These are phyloP conservation scores for Acanthosepion pharaonis DNA, from an alignment of 2,888 invertebrate genomes.

Conservation along the genomic window DNA sequence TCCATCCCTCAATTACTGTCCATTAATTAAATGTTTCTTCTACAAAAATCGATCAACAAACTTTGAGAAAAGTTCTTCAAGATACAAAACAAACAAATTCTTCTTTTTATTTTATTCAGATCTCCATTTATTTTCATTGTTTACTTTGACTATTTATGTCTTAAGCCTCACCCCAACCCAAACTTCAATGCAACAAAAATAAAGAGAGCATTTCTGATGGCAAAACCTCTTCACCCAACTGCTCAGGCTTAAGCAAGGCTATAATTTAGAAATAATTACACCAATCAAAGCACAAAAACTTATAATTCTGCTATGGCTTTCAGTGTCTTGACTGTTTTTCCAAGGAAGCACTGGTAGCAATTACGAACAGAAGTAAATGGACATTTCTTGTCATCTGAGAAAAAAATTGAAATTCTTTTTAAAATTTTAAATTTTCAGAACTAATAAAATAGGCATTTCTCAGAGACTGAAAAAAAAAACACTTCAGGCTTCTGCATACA, in stretches of 20 bases:
- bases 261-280: not conserved
- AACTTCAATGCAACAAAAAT: not conserved
- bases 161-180: not conserved
- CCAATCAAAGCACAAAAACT: not conserved
- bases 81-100: not conserved
- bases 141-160: not conserved
- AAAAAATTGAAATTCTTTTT: not conserved
- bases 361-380: not conserved
- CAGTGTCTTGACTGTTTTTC: not conserved
- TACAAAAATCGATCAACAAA: not conserved
- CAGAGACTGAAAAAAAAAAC: too few species aligned
- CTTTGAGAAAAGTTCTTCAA: not conserved
- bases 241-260: not conserved
- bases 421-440: not conserved
- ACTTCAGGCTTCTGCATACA: too few species aligned
- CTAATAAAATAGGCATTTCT: not conserved
- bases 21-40: slow-evolving; percentile 7
- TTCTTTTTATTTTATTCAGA: not conserved
- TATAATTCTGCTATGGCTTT: not conserved
- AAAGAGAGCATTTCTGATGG: not conserved
- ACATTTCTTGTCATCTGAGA: not conserved
- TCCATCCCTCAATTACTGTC: not conserved
- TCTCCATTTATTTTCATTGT: not conserved
- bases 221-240: not conserved
- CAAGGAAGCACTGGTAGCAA: not conserved